Percentiles rank a stretch among this genome's conserved stretches.
These are phyloP conservation scores for Clostera curtula DNA, from an alignment of 2,888 invertebrate species.

Conservation along the genomic window DNA sequence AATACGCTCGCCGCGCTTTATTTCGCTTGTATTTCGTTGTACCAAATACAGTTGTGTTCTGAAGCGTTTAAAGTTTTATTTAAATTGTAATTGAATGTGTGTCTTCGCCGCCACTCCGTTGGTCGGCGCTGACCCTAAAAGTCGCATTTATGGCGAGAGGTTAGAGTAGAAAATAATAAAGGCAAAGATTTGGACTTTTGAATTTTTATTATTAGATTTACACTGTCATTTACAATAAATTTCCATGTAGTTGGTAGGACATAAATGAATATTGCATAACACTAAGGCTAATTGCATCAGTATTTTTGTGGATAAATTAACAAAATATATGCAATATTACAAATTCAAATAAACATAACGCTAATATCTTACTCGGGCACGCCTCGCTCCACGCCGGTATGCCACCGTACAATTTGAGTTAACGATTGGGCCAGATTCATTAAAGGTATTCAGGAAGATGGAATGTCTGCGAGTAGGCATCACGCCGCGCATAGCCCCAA, in stretches of 20 bases:
- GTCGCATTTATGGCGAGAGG: background rate
- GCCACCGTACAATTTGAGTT: constrained; percentile 37
- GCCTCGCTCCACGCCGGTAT: constrained; percentile 43
- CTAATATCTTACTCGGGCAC: constrained; percentile 74
- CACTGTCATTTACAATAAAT: constrained; percentile 76
- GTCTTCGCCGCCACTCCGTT: no score
- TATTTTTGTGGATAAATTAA: constrained; percentile 73
- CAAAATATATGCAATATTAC: constrained; percentile 74
- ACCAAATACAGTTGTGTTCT: no score
- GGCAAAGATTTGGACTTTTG: constrained; percentile 65
- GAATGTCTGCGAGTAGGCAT: constrained; percentile 50
- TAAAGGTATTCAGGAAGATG: constrained; percentile 41
- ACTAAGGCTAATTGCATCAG: constrained; percentile 75
- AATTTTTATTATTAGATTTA: constrained; percentile 76
- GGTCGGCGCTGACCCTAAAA: no score
- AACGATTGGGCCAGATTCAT: constrained; percentile 31
- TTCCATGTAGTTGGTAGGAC: constrained; percentile 74
- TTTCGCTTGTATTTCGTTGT: no score
- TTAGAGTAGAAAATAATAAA: constrained; percentile 17
- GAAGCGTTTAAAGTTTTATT: no score
- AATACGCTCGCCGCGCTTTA: no score
- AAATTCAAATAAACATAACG: constrained; percentile 71
- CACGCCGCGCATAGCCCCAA: no score
- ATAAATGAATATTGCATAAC: constrained; percentile 75
- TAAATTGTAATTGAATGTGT: no score